Conservation (phyloP, 2,888 invertebrate species). For the Empis livida region DNA sequence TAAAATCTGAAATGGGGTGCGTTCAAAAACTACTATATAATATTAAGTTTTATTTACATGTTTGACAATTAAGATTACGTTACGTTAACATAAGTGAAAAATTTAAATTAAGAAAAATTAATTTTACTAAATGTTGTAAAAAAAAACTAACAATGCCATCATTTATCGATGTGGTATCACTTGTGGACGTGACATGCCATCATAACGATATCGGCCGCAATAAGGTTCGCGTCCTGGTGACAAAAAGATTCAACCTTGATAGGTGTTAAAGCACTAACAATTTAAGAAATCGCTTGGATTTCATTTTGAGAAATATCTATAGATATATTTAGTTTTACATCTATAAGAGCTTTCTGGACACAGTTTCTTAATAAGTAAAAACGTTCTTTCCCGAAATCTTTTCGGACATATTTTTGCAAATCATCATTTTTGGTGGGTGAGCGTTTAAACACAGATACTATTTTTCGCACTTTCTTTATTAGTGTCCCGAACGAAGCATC, state of each 20-base stretch:
- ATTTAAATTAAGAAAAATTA: no score
- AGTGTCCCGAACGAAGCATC: no score
- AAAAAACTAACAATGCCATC: no score
- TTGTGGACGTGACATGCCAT: no score
- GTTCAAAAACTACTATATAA: no score
- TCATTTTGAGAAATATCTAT: neutral
- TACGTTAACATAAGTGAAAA: no score
- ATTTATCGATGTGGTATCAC: no score
- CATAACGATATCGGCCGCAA: neutral
- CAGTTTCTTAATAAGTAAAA: neutral
- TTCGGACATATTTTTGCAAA: neutral
- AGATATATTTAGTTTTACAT: neutral
- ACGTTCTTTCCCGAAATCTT: neutral
- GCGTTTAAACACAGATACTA: conserved; percentile 1
- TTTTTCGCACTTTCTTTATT: conserved; percentile 1
- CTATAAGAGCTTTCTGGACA: neutral
- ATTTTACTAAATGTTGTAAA: no score
- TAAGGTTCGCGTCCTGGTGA: neutral
- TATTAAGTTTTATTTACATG: no score
- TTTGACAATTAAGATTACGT: no score
- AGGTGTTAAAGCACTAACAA: neutral
- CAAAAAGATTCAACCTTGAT: neutral
- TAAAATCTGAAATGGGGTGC: no score
- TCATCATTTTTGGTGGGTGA: conserved; percentile 6
- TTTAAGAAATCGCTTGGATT: neutral